Evolutionary conservation across 2,113 vertebrate species (phyloP).

Genomic region (Tupaia chinensis): DNA sequence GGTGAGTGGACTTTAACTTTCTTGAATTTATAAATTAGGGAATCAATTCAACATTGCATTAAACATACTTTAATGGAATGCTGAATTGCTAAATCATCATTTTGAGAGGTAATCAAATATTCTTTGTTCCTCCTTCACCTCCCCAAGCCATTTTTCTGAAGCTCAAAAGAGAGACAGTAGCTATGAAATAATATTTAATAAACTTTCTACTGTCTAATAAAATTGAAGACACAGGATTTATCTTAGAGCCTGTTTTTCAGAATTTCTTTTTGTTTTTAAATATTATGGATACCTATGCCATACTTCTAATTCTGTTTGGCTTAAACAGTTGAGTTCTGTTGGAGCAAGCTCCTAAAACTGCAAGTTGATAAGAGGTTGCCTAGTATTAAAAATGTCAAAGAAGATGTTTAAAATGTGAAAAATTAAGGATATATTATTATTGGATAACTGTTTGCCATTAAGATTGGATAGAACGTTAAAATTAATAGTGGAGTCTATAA

Average conservation of each 20-base stretch:
- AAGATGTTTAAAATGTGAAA: conserved; percentile 3
- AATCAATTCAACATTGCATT: conserved; percentile 68
- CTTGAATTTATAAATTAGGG: conserved; percentile 73
- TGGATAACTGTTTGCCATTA: neutral
- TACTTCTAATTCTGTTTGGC: neutral
- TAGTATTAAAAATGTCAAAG: neutral
- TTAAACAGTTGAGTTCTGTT: neutral
- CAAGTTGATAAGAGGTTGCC: neutral
- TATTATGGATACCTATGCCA: neutral
- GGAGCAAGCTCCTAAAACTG: neutral
- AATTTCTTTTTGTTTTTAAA: neutral
- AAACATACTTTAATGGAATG: conserved; percentile 54
- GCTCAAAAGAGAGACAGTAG: neutral
- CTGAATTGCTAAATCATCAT: conserved; percentile 72
- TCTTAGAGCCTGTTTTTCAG: neutral
- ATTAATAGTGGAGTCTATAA: neutral
- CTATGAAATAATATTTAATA: neutral
- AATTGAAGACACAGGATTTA: neutral
- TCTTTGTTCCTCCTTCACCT: neutral
- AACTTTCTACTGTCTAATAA: conserved; percentile 11
- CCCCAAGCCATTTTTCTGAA: conserved; percentile 41
- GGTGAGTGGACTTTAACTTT: conserved; percentile 20
- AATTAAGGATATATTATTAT: neutral
- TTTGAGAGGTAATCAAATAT: conserved; percentile 59
- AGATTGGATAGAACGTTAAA: conserved; percentile 7